phyloP scores from a whole-genome alignment of 2,797 vertebrate genomes.

The Otolemur crassicaudatus region DNA sequence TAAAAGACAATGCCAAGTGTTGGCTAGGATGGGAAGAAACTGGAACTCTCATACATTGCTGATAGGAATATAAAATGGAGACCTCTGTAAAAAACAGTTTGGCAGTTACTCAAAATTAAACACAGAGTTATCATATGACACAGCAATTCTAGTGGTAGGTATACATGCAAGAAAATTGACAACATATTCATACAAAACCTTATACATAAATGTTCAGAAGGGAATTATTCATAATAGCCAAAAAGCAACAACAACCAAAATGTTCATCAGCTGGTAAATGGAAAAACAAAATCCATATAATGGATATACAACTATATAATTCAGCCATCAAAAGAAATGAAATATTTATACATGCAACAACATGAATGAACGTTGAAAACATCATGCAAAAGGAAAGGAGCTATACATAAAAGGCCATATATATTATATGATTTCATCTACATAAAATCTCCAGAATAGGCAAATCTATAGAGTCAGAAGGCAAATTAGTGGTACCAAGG shows the following conservation, averaged over 20 bases:
- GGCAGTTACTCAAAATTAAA: neutral
- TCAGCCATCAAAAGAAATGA: neutral
- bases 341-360: neutral
- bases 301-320: neutral
- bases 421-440: neutral
- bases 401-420: neutral
- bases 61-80: neutral
- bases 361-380: neutral
- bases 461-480: neutral
- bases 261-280: neutral
- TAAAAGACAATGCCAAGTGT: neutral
- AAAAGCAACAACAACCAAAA: neutral
- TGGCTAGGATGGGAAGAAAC: neutral
- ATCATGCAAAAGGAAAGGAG: neutral
- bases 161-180: neutral
- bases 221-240: neutral
- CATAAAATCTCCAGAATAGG: neutral
- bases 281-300: neutral
- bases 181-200: neutral
- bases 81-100: neutral
- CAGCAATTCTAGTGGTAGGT: neutral
- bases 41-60: neutral
- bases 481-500: neutral
- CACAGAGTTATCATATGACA: neutral
- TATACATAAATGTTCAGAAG: neutral